phyloP scores from a whole-genome alignment of 2,113 vertebrate genomes.

The Lophotis ruficrista region DNA sequence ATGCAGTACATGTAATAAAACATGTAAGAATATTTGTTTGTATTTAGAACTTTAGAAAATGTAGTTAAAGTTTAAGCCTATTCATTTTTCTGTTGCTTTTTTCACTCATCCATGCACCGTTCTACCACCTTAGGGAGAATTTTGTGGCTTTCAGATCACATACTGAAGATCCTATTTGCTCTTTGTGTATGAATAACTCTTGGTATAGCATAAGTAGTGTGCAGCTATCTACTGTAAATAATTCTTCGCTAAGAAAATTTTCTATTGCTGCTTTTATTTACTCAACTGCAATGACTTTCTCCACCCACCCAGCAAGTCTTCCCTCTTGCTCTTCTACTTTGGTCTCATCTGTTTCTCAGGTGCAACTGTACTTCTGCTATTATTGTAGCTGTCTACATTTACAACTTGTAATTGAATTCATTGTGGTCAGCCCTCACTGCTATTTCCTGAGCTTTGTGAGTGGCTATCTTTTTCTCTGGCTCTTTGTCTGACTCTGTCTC shows the following conservation, averaged over 20 bases:
- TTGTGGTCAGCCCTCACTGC: background rate
- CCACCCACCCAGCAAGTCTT: background rate
- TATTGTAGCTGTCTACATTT: background rate
- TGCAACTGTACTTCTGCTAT: background rate
- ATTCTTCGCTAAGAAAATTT: background rate
- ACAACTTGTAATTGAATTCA: background rate
- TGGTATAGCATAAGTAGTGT: background rate
- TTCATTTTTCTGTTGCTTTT: fast-evolving
- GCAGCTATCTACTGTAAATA: background rate
- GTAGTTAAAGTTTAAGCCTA: background rate
- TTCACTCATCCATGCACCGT: fast-evolving
- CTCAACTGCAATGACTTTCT: background rate
- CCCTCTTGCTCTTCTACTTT: background rate
- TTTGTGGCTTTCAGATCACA: background rate
- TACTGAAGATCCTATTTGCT: background rate
- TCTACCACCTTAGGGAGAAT: background rate
- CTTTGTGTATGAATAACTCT: background rate
- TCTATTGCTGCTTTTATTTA: background rate
- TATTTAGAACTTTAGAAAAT: background rate
- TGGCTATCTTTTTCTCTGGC: background rate
- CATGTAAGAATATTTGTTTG: background rate
- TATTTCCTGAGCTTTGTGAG: background rate
- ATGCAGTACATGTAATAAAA: background rate
- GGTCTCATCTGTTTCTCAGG: background rate
- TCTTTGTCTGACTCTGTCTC: background rate